Base-by-base conservation (phyloP, 1,140 invertebrate species). In the Maniola jurtina region DNA sequence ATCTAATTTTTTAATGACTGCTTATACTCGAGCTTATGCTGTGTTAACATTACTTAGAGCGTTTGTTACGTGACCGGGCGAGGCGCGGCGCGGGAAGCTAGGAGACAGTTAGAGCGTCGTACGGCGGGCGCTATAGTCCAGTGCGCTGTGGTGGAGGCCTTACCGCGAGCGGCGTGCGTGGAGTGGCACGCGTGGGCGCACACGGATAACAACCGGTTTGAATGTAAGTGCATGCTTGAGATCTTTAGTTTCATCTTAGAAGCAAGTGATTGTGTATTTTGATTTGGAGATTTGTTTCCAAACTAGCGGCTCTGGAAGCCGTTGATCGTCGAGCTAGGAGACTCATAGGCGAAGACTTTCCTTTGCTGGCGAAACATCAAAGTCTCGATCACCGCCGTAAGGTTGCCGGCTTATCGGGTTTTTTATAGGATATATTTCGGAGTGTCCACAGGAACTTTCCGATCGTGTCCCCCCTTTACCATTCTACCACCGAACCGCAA, bases 131-230 rank as follows among this genome's bases (percentile, higher is more conserved):
- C 95, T 50, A 96, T 97, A 71, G 94, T 97, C 68, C 95, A 97
- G 91, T 97, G 95, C 91, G 94, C 97, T 55, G 95, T 98, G 47
- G 95, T 98, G 68, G 92, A 95, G 13, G 93, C 92, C 61, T 90
- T 98, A 73, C 97, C 97, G 0, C 93, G 95, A 35, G 92, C 91
- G 80, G 96, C 96, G n/a, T 91, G 94, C 13, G 94, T 98, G 38
- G 97, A 98, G 90, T 98, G 97, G 97, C 96, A 97, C 81, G 95
- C 97, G 64, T 96, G 96, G 95, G 96, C 95, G 34, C 96, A 97
- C 89, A 93, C 94, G 55, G 95, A 96, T 84, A 97, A 97, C 88
- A 94, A 95, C 88, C 93, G 95, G 73, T 97, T 97, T 82, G 95
- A 97, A 85, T 97, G 96, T 97, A 93, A 56, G 52, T 16, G 35